A percentile compares a stretch with the other conserved stretches of the same genome.
Conservation (phyloP, 2,113 vertebrate species). For the Sorex araneus region DNA sequence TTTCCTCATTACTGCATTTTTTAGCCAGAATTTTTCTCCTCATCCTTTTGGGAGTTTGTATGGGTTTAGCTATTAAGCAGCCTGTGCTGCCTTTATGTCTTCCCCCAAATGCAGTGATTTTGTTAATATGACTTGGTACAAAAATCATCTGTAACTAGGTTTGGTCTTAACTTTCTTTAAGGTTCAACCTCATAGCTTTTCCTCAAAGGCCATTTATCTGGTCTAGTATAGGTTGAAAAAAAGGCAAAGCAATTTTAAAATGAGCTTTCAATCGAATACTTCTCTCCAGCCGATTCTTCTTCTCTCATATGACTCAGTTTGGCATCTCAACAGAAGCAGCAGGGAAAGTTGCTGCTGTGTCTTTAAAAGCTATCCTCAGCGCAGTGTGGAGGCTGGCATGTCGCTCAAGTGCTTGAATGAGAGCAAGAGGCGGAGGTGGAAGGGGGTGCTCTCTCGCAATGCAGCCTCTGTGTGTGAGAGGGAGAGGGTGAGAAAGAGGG, state of each 20-base stretch:
- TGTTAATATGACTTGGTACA: slow-evolving; percentile 66
- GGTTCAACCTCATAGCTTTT: slow-evolving; percentile 62
- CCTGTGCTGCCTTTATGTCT: slow-evolving; percentile 40
- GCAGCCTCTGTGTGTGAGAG: not conserved
- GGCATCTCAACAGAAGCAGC: slow-evolving; percentile 63
- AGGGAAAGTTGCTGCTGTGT: slow-evolving; percentile 83
- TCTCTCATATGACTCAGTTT: slow-evolving; percentile 60
- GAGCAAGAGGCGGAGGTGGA: slow-evolving; percentile 82
- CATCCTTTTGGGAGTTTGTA: slow-evolving; percentile 36
- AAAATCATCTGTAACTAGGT: slow-evolving; percentile 60
- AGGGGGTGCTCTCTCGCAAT: slow-evolving; percentile 73
- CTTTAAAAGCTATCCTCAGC: slow-evolving; percentile 87
- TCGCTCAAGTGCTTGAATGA: slow-evolving; percentile 89
- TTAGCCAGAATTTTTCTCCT: slow-evolving; percentile 6
- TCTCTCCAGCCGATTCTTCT: slow-evolving; percentile 41
- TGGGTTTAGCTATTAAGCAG: slow-evolving; percentile 18
- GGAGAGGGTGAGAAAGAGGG: not conserved
- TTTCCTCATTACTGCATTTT: slow-evolving; percentile 61
- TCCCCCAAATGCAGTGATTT: slow-evolving; percentile 61
- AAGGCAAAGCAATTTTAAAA: slow-evolving; percentile 68
- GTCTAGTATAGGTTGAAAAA: slow-evolving; percentile 45
- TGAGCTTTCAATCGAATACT: slow-evolving; percentile 61
- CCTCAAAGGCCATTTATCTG: slow-evolving; percentile 52
- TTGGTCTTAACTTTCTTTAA: slow-evolving; percentile 68
- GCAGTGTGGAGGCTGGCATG: slow-evolving; percentile 87